Evolutionary conservation across 37 sponge, comb jelly and placozoan species (phyloP), one percentile per base, ranked within the genome.

Genomic region (Dysidea cf. avara): DNA sequence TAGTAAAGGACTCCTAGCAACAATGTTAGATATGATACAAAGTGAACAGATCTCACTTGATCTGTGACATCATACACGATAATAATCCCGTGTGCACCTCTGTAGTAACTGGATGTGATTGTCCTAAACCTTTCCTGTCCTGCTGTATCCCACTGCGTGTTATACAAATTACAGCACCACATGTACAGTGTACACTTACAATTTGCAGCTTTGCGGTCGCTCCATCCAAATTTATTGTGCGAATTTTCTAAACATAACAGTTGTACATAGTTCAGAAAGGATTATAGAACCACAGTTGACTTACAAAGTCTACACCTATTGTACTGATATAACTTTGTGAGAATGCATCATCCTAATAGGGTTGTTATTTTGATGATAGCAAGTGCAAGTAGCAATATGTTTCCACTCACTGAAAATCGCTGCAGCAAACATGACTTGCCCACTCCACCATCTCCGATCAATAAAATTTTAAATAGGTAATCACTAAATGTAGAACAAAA

Each of bases 231-330:
- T 94, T 92, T 43, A 97, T 88, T 39, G 98, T 97, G 14, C 86
- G 85, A 52, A 97, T 97, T 91, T 97, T 97, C 94, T 95, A 52
- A 0, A 43, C n/a, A n/a, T n/a, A n/a, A n/a, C n/a, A n/a, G n/a
- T n/a, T n/a, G n/a, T n/a, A n/a, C n/a, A n/a, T n/a, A n/a, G n/a
- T n/a, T n/a, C n/a, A n/a, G n/a, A n/a, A n/a, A n/a, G n/a, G n/a
- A n/a, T n/a, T n/a, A n/a, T n/a, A n/a, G n/a, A n/a, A n/a, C n/a
- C n/a, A n/a, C n/a, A n/a, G n/a, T n/a, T 18, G 36, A 96, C 96
- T 96, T 65, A 96, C 96, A 85, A 94, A 97, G 53, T 97, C 99
- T 26, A 97, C 99, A 51, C 95, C 99, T 35, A 97, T 97, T 7
- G 99, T 97, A 74, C 92, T 91, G 72, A 94, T 97, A 63, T 91